A percentile compares a stretch with the other conserved stretches of the same genome.
phyloP scores from a whole-genome alignment of 2,888 invertebrate species.

The Elegia similella region DNA sequence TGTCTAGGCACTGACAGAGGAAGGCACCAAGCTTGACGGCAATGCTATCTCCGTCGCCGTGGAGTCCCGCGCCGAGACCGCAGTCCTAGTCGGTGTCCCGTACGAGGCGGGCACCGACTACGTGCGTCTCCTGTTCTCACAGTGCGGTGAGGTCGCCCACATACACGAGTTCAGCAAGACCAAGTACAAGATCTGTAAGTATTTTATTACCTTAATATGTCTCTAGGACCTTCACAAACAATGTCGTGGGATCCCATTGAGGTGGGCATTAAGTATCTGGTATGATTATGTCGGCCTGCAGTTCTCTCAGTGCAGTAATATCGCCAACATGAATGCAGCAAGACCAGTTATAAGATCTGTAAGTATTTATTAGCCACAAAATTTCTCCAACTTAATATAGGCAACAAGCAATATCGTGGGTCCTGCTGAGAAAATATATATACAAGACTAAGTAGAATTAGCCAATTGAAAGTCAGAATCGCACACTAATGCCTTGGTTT shows the following conservation, averaged over 20 bases:
- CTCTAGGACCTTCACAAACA: too few species aligned
- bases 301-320: conserved; percentile 70
- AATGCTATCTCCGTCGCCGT: conserved; percentile 59
- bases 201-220: not conserved
- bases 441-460: too few species aligned
- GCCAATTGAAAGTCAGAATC: too few species aligned
- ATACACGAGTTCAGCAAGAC: conserved; percentile 80
- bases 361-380: too few species aligned
- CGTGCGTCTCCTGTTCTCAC: conserved; percentile 65
- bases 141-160: conserved; percentile 73
- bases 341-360: conserved; percentile 59
- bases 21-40: conserved; percentile 64
- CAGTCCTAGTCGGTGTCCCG: conserved; percentile 75
- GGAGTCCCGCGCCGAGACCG: conserved; percentile 73
- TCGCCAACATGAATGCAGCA: conserved; percentile 79
- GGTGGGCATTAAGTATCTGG: conserved; percentile 62
- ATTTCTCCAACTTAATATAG: too few species aligned
- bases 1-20: conserved; percentile 64
- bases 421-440: too few species aligned
- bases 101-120: conserved; percentile 73
- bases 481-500: too few species aligned
- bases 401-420: too few species aligned
- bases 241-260: too few species aligned
- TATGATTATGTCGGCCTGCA: conserved; percentile 70
- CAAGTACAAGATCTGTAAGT: conserved; percentile 77